These are phyloP conservation scores for Morphnarchus princeps DNA, from an alignment of 2,113 vertebrate species.

Conservation along the genomic window DNA sequence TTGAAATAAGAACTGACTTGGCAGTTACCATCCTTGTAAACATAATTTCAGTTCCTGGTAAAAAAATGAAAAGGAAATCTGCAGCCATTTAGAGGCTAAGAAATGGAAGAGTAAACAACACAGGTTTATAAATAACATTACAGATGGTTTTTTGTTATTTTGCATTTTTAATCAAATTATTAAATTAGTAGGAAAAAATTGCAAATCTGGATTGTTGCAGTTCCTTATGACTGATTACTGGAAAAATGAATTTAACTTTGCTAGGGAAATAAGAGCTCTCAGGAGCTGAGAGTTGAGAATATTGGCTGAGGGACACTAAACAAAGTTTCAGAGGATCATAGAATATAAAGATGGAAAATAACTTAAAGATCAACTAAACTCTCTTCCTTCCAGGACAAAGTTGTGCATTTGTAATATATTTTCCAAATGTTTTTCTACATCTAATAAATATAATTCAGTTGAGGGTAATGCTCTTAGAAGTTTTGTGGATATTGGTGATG, in stretches of 20 bases:
- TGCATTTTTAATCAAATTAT: neutral
- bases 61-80: neutral
- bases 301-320: neutral
- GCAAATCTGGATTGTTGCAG: neutral
- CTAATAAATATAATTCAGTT: neutral
- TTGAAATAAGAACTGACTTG: neutral
- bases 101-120: neutral
- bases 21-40: neutral
- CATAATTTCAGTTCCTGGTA: neutral
- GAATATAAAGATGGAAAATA: slow-evolving; percentile 4
- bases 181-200: neutral
- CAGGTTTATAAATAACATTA: neutral
- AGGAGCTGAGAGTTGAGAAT: neutral
- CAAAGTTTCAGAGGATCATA: neutral
- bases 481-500: neutral
- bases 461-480: neutral
- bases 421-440: neutral
- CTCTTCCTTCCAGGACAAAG: neutral
- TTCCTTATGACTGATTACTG: neutral
- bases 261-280: neutral
- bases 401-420: neutral
- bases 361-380: neutral
- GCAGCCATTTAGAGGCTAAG: neutral
- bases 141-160: neutral
- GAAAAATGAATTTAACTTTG: neutral